Percentiles rank a stretch among this genome's conserved stretches.
Conservation (phyloP, 2,888 invertebrate genomes). For the Standfussiana lucernea region DNA sequence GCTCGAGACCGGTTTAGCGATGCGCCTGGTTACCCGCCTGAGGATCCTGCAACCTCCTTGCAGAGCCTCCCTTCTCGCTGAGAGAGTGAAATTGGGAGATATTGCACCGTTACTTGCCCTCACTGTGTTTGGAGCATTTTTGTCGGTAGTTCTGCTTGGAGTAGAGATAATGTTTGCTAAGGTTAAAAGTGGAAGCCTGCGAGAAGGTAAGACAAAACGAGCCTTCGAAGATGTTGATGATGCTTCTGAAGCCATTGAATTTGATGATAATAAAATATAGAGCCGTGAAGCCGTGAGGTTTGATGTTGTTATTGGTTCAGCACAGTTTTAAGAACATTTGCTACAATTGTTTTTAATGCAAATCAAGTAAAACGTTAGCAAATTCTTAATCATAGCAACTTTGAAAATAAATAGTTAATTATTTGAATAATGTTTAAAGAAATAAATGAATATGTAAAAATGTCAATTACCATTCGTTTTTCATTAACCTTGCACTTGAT, state of each 20-base stretch:
- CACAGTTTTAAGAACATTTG: neutral
- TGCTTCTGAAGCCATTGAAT: slow-evolving; percentile 11
- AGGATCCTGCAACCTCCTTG: slow-evolving; percentile 78
- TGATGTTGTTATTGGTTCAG: neutral
- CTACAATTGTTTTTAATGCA: neutral
- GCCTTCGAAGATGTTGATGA: slow-evolving; percentile 2
- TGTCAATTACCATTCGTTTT: neutral
- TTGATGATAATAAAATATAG: slow-evolving; percentile 14
- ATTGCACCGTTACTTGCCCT: slow-evolving; percentile 76
- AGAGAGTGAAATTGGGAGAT: slow-evolving; percentile 82
- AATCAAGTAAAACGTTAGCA: neutral
- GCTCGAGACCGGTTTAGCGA: slow-evolving; percentile 79
- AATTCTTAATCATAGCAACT: neutral
- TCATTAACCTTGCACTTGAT: slow-evolving; percentile 12
- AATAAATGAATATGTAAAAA: neutral
- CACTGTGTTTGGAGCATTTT: slow-evolving; percentile 70
- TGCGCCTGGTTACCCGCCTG: slow-evolving; percentile 74
- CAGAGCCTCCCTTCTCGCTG: slow-evolving; percentile 81
- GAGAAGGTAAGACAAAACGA: slow-evolving; percentile 12
- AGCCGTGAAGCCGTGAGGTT: neutral
- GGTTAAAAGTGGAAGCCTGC: slow-evolving; percentile 45
- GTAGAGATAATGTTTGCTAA: slow-evolving; percentile 76
- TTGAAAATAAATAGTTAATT: neutral
- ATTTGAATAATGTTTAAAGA: neutral
- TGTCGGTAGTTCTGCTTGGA: slow-evolving; percentile 76